Evolutionary conservation across 2,797 vertebrate species (phyloP).

Genomic region (Danio albolineatus): DNA sequence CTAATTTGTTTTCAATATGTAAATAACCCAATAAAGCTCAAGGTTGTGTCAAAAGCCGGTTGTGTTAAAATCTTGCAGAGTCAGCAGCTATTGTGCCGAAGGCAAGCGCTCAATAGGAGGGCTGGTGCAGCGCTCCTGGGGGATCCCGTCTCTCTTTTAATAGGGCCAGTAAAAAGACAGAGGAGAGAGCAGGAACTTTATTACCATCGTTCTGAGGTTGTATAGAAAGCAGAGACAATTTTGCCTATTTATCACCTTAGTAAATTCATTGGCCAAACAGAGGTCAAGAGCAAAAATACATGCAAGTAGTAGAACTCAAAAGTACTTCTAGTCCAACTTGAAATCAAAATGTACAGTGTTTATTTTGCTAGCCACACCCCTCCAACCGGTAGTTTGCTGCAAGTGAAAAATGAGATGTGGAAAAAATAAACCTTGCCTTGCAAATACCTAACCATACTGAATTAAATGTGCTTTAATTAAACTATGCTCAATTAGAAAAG

Average conservation of each 20-base stretch:
- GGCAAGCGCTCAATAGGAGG: slow-evolving; percentile 39
- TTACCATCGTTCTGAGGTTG: not conserved
- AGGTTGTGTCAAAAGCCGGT: slow-evolving; percentile 2
- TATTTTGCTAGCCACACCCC: too few species aligned
- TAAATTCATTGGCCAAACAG: not conserved
- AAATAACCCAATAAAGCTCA: slow-evolving; percentile 16
- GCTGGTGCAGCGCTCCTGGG: slow-evolving; percentile 57
- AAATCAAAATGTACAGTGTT: too few species aligned
- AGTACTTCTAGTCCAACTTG: not conserved
- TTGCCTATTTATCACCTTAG: not conserved
- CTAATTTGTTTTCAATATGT: not conserved
- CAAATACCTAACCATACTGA: too few species aligned
- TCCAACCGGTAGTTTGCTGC: too few species aligned
- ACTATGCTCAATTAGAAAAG: too few species aligned
- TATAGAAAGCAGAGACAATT: not conserved
- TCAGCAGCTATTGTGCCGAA: slow-evolving; percentile 64
- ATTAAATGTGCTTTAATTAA: too few species aligned
- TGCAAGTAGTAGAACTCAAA: not conserved
- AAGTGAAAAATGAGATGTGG: too few species aligned
- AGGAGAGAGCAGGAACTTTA: slow-evolving; percentile 65
- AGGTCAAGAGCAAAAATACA: not conserved
- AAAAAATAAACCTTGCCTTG: too few species aligned
- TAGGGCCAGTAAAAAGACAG: slow-evolving; percentile 70
- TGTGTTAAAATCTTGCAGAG: slow-evolving; percentile 26
- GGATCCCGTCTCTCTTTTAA: slow-evolving; percentile 70